Conservation (phyloP, 2,113 vertebrate genomes). For the Podilymbus podiceps region DNA sequence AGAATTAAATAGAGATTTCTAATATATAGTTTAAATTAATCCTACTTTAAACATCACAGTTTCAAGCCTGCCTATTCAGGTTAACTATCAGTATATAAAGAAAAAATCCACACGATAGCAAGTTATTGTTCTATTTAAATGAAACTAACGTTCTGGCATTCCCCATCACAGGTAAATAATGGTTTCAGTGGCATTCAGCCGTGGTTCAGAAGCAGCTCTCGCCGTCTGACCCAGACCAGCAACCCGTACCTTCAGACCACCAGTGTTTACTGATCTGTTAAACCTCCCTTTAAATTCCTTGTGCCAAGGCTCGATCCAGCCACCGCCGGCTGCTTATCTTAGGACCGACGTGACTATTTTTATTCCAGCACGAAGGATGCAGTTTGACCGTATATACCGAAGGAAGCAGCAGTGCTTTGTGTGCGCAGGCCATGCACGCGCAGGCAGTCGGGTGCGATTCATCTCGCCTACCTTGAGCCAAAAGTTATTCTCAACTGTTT, state of each 20-base stretch:
- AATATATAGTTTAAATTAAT: constrained; percentile 23
- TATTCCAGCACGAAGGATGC: background rate
- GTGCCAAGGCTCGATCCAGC: background rate
- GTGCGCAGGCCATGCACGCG: background rate
- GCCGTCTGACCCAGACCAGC: background rate
- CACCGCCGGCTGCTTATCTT: background rate
- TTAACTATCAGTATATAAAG: constrained; percentile 16
- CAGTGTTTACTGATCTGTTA: background rate
- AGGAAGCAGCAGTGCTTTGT: background rate
- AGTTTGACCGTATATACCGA: background rate
- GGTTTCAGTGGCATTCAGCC: rapidly evolving
- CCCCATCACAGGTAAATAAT: background rate
- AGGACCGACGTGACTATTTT: background rate
- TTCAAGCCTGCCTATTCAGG: constrained; percentile 27
- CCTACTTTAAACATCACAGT: constrained; percentile 20
- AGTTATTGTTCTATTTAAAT: background rate
- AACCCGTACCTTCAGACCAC: background rate
- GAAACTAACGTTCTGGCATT: background rate
- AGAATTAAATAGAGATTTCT: constrained; percentile 13
- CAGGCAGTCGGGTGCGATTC: background rate
- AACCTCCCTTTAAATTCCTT: background rate
- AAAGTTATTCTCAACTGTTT: background rate
- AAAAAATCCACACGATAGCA: constrained; percentile 8
- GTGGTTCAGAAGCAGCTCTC: background rate
- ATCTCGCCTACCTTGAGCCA: background rate